Evolutionary conservation across 2,888 invertebrate species (phyloP).

Genomic region (Microplitis deprimator): DNA sequence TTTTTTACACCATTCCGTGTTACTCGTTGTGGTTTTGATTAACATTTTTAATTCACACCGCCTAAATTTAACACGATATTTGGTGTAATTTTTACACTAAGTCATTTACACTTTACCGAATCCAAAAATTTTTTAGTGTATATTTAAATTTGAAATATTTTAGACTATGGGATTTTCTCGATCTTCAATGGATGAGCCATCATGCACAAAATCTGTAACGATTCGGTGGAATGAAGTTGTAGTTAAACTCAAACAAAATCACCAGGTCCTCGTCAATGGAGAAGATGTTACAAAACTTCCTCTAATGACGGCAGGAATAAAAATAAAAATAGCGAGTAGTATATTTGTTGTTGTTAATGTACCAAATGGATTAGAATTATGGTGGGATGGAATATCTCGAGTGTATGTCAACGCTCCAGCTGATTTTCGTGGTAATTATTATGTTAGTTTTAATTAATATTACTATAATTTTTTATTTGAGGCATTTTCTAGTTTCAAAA

Average conservation of each 20-base stretch:
- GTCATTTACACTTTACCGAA: no score
- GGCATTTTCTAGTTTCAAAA: no score
- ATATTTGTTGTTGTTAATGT: constrained; percentile 82
- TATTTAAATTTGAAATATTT: not conserved
- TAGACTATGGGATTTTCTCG: constrained; percentile 79
- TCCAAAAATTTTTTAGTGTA: no score
- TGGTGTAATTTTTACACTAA: not conserved
- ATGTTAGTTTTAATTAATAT: not conserved
- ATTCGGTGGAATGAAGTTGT: constrained; percentile 73
- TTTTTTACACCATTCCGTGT: no score
- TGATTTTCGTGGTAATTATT: constrained; percentile 74
- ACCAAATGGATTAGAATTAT: constrained; percentile 82
- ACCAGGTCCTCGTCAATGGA: constrained; percentile 80
- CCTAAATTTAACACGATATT: not conserved
- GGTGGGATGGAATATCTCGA: constrained; percentile 92
- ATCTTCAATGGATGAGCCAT: constrained; percentile 76
- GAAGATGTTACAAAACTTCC: constrained; percentile 80
- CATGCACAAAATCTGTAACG: constrained; percentile 87
- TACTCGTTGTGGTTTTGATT: no score
- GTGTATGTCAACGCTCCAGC: constrained; percentile 88
- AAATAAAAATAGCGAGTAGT: constrained; percentile 84
- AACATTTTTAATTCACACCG: no score
- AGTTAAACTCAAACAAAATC: constrained; percentile 84
- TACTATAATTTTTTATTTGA: not conserved
- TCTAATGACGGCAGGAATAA: constrained; percentile 75